These are phyloP conservation scores for Malurus cyaneus DNA, from an alignment of 2,113 vertebrate genomes.

Conservation along the genomic window DNA sequence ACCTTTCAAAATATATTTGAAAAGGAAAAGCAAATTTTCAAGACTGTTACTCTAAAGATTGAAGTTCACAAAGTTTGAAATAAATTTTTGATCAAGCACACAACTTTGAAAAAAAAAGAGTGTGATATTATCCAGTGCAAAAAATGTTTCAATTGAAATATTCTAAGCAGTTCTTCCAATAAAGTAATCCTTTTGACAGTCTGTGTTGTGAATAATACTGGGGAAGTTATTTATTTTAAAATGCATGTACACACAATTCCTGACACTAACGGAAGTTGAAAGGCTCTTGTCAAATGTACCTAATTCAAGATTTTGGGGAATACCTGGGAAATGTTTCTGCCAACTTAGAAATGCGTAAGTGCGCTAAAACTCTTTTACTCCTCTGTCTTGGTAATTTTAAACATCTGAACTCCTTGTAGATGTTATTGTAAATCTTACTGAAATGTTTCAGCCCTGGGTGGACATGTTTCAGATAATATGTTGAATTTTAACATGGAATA, in stretches of 20 bases:
- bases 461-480: not conserved
- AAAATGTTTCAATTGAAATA: not conserved
- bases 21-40: not conserved
- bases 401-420: not conserved
- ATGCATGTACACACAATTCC: not conserved
- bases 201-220: not conserved
- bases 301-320: not conserved
- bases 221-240: not conserved
- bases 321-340: not conserved
- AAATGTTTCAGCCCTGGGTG: not conserved
- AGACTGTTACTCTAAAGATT: not conserved
- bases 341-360: not conserved
- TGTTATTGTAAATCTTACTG: not conserved
- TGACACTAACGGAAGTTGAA: not conserved
- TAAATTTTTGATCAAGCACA: not conserved
- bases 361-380: not conserved
- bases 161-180: not conserved
- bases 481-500: not conserved
- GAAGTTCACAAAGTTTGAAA: not conserved
- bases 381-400: not conserved
- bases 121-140: not conserved
- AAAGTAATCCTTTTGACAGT: not conserved
- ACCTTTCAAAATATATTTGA: not conserved
- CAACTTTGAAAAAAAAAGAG: not conserved
- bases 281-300: not conserved